phyloP scores from a whole-genome alignment of 2,888 invertebrate species.

The Drosophila trichaetosa region DNA sequence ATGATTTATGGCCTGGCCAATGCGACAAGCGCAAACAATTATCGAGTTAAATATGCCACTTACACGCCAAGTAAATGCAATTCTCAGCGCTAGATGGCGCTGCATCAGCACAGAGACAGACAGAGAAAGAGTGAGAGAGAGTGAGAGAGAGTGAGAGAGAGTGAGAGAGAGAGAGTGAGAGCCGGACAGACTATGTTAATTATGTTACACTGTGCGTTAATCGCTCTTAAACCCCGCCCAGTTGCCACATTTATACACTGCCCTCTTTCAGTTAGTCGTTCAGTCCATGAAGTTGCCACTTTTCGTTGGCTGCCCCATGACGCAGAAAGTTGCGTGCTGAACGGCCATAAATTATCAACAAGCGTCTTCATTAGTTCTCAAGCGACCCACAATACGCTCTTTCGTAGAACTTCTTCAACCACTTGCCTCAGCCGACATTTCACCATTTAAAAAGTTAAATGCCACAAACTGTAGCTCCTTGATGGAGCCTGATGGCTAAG shows the following conservation, averaged over 20 bases:
- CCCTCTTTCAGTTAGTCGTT: neutral
- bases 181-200: slow-evolving; percentile 48
- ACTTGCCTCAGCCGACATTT: slow-evolving; percentile 19
- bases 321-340: slow-evolving; percentile 69
- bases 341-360: slow-evolving; percentile 65
- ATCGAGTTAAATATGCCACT: slow-evolving; percentile 68
- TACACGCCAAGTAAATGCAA: slow-evolving; percentile 52
- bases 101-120: slow-evolving; percentile 12
- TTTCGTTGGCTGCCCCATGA: slow-evolving; percentile 39
- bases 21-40: slow-evolving; percentile 72
- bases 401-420: slow-evolving; percentile 18
- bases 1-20: slow-evolving; percentile 64
- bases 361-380: slow-evolving; percentile 74
- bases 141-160: neutral
- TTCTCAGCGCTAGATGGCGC: slow-evolving; percentile 43
- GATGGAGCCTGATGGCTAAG: slow-evolving; percentile 45
- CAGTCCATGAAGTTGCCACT: slow-evolving; percentile 7
- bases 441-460: slow-evolving; percentile 67
- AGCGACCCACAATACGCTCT: slow-evolving; percentile 35
- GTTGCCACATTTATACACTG: neutral
- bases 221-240: slow-evolving; percentile 38
- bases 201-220: slow-evolving; percentile 49
- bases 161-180: neutral
- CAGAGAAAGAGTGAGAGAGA: neutral
- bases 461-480: slow-evolving; percentile 61